Base-by-base conservation (phyloP, 2,888 invertebrate species). In the Nymphalis polychloros region DNA sequence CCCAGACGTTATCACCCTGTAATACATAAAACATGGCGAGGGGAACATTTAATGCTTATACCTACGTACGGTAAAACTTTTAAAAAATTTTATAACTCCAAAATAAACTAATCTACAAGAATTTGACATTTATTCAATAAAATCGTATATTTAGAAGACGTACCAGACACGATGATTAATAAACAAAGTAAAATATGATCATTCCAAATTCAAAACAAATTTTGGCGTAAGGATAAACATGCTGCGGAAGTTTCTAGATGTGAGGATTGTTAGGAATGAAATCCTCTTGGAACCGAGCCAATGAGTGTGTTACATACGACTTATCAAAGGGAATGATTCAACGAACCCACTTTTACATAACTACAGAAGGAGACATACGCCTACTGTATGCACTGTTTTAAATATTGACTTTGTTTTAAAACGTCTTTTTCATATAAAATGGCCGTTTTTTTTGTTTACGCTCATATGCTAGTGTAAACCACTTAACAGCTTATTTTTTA, bases 291-390 rank as follows among this genome's bases (percentile, higher is more conserved):
- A 68, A 23, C 59, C 46, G 62, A 46, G 70, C 70, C 70, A 70
- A 68, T 65, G 68, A 62, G 52, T 68, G 67, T 68, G 68, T 68
- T 64, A 53, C 60, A 57, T 57, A 64, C 46, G 61, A 65, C 68
- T 67, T 63, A 68, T 73, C 73, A 73, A 73, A 71, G 66, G 59
- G 78, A 74, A 74, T 74, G 71, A 75, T 75, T 71, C 73, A 53
- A 27, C 53, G 47, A 59, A 61, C 61, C 23, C 17, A 55, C 31
- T 62, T 67, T 55, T 61, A 16, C 62, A 53, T 46, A 53, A 53
- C 64, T 23, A 57, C 31, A 47, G 48, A 41, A 35, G 55, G 31
- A n/a, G 17, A 52, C 60, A 49, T 41, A 23, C 17, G 53, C 53
- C 41, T 41, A 53, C 27, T 27, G 8, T 8, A 20, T 27, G 20